phyloP scores from a whole-genome alignment of 1,140 invertebrate genomes.

The Drosophila parabipectinata region DNA sequence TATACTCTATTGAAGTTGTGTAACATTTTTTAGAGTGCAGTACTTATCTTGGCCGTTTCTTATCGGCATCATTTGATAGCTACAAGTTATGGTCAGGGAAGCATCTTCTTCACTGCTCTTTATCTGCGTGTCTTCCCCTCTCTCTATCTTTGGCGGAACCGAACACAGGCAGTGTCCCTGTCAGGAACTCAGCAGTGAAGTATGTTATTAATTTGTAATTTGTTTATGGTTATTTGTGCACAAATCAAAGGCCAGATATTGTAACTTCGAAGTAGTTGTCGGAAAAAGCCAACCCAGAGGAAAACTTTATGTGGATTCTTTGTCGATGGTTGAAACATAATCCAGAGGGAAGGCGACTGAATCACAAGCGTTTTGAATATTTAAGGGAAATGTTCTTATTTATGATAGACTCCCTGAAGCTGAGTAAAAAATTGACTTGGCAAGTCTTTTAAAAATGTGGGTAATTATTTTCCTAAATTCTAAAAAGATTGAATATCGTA shows the following conservation, averaged over 20 bases:
- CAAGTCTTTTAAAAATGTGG: slow-evolving; percentile 18
- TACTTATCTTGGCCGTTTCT: slow-evolving; percentile 57
- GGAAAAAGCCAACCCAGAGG: slow-evolving; percentile 43
- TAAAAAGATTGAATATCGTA: background rate
- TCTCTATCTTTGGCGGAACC: background rate
- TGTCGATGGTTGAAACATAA: background rate
- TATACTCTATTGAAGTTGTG: too few species aligned
- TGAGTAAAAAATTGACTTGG: slow-evolving; percentile 42
- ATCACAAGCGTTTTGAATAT: slow-evolving; percentile 34
- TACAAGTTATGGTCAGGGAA: slow-evolving; percentile 65
- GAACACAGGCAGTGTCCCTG: slow-evolving; percentile 10
- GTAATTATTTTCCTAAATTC: background rate
- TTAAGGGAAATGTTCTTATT: slow-evolving; percentile 25
- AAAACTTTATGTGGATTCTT: slow-evolving; percentile 34
- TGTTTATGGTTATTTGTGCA: slow-evolving; percentile 80
- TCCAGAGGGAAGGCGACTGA: background rate
- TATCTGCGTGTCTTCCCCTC: background rate
- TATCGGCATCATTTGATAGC: slow-evolving; percentile 75
- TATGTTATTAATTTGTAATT: slow-evolving; percentile 82
- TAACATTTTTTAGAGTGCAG: slow-evolving; percentile 12
- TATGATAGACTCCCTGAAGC: slow-evolving; percentile 45
- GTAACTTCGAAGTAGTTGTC: slow-evolving; percentile 64
- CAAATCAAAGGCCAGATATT: slow-evolving; percentile 80
- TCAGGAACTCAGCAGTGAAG: slow-evolving; percentile 67
- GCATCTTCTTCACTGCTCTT: background rate